A percentile compares a stretch with the other conserved stretches of the same genome.
Conservation (phyloP, 2,888 invertebrate species). For the Parelbella ahira region DNA sequence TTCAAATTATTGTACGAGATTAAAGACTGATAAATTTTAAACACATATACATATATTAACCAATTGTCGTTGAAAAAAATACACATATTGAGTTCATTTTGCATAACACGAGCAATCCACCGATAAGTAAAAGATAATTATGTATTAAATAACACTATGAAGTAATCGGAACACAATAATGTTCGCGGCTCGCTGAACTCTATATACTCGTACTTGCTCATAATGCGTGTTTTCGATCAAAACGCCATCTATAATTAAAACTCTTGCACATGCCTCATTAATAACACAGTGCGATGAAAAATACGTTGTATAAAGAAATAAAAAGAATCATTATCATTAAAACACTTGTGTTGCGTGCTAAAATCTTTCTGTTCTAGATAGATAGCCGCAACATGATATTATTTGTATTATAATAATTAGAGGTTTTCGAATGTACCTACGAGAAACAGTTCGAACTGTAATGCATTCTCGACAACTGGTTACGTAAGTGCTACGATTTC, state of each 20-base stretch:
- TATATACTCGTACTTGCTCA: no score
- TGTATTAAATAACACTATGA: conserved; percentile 29
- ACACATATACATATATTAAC: not conserved
- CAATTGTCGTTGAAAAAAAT: not conserved
- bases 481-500: conserved; percentile 31
- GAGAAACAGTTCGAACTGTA: conserved; percentile 1
- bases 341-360: not conserved
- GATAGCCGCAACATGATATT: conserved; percentile 1
- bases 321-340: conserved; percentile 1
- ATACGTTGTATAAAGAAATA: no score
- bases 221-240: conserved; percentile 27
- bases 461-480: no score
- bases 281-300: not conserved
- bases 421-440: conserved; percentile 10
- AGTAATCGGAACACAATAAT: conserved; percentile 30
- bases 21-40: no score
- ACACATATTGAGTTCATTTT: conserved; percentile 4
- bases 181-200: conserved; percentile 31
- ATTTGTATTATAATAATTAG: conserved; percentile 17
- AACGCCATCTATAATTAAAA: conserved; percentile 22
- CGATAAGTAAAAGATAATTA: conserved; percentile 19
- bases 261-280: not conserved
- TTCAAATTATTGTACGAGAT: no score
- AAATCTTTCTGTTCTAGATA: conserved; percentile 19
- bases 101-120: conserved; percentile 17